Conservation (phyloP, 1,140 invertebrate species). For the Drepana arcuata region DNA sequence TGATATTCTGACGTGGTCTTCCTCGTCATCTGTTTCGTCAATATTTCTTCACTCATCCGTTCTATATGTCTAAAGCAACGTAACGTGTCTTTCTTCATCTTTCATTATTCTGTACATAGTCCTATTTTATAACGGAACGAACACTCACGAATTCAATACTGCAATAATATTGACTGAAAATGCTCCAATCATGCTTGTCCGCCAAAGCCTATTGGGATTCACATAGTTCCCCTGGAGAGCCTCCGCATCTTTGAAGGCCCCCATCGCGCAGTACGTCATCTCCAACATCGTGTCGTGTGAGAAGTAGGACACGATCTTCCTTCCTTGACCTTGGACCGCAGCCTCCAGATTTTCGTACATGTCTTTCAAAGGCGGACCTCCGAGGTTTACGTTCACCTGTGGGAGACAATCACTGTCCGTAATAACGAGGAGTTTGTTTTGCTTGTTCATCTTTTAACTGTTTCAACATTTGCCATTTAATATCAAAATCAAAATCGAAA, state of each 20-base stretch:
- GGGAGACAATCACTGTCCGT: no score
- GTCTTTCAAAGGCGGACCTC: conserved; percentile 80
- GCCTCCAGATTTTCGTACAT: conserved; percentile 75
- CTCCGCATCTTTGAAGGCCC: conserved; percentile 30
- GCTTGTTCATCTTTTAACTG: no score
- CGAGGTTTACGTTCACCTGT: conserved; percentile 76
- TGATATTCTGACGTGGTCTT: no score
- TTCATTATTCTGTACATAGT: no score
- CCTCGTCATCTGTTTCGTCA: no score
- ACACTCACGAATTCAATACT: conserved; percentile 37
- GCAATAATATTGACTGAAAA: conserved; percentile 47
- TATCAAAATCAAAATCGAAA: no score
- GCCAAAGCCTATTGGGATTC: conserved; percentile 29
- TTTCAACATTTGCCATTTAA: no score
- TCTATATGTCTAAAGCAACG: no score
- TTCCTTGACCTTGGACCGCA: conserved; percentile 18
- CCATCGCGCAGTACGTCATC: conserved; percentile 43
- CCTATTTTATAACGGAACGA: conserved; percentile 3
- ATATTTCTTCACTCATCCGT: no score
- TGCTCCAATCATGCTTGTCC: conserved; percentile 33
- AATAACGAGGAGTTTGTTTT: no score
- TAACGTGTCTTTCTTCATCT: no score
- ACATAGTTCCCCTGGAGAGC: conserved; percentile 17
- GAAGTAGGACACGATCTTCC: conserved; percentile 80
- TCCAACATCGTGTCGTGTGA: conserved; percentile 76